Evolutionary conservation across 1,140 invertebrate species (phyloP), one percentile per base, ranked within the genome.

Genomic region (Hetaerina americana): DNA sequence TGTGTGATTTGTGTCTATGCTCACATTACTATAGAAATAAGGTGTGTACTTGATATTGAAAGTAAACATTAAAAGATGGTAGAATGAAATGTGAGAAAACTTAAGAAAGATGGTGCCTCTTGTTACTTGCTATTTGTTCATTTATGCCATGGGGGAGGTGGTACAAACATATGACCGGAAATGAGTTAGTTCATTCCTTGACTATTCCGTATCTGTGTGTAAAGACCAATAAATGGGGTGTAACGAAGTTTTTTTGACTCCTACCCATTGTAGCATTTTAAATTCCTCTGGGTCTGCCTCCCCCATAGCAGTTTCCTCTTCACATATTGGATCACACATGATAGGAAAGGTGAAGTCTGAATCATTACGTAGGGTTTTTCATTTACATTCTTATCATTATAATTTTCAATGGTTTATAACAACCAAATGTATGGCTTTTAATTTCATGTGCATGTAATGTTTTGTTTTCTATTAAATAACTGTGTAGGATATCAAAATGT

Each of bases 381-480:
- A 57, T 57, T 57, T n/a, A 57, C 40, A 57, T 18, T 18, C 22
- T 57, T 57, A 12, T 57, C 40, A 57, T 57, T 57, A 57, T 57
- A 57, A 2, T 57, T 57, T 57, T 5, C 40, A 57, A 57, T 18
- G 40, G 40, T 57, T 57, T 57, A 57, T 57, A 57, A 57, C 15
- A 57, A 18, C 22, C 40, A 57, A 57, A 57, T 18, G 15, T 12
- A 18, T 18, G 15, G 40, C 15, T 57, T 57, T 57, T 57, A 57
- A 57, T 57, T 57, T 57, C 40, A 57, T 57, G 40, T 57, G 40
- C 40, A 57, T 57, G 40, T 57, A 57, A 57, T 57, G 22, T 57
- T 57, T 57, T 57, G 40, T 57, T 57, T 57, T 57, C 40, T n/a
- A 57, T 57, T 57, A 57, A 57, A 57, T 57, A 57, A 57, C 40